Percentiles rank a stretch among this genome's conserved stretches.
phyloP scores from a whole-genome alignment of 2,797 vertebrate species.

The Setipinna tenuifilis region DNA sequence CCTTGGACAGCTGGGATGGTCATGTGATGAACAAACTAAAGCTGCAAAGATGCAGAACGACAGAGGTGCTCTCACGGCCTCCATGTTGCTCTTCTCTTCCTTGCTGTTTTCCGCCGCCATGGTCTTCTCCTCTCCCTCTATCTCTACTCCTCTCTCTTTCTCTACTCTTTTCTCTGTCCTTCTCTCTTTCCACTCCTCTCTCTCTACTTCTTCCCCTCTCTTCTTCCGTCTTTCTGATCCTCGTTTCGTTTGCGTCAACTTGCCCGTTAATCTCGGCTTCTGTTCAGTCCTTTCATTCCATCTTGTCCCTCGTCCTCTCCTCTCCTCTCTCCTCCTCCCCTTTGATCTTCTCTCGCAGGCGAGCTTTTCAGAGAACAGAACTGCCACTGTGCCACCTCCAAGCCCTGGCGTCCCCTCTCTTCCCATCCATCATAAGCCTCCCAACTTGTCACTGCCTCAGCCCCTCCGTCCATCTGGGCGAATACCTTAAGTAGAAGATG shows the following conservation, averaged over 20 bases:
- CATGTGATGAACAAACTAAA: slow-evolving; percentile 77
- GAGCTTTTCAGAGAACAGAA: background rate
- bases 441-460: background rate
- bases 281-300: background rate
- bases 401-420: background rate
- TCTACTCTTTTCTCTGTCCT: too few relatives aligned
- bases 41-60: slow-evolving; percentile 75
- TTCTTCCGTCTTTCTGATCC: background rate
- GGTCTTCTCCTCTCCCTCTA: background rate
- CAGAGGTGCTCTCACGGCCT: slow-evolving; percentile 66
- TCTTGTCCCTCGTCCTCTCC: background rate
- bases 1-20: slow-evolving; percentile 76
- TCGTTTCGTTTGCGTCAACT: background rate
- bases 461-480: background rate
- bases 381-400: background rate
- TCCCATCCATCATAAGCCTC: background rate
- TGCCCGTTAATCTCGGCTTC: background rate
- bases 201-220: too few relatives aligned
- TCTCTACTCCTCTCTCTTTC: too few relatives aligned
- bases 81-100: background rate
- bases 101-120: background rate
- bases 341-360: background rate
- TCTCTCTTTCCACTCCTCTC: too few relatives aligned
- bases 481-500: slow-evolving; percentile 8
- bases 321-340: background rate